Conservation (phyloP, 2,113 vertebrate species). For the Beaufortia kweichowensis region DNA sequence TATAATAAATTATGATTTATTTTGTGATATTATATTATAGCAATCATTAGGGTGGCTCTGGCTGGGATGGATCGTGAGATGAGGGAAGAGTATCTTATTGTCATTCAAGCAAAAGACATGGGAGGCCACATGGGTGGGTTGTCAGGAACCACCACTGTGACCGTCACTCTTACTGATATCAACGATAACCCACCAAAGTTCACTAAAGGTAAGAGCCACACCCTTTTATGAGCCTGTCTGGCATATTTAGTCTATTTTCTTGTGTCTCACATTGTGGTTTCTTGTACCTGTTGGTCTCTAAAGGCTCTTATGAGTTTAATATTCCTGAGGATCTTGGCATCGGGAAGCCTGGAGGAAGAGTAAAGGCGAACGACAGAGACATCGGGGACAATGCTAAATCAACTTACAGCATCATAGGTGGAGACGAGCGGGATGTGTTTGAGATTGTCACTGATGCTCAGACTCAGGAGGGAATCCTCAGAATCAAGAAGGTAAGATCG, state of each 20-base stretch:
- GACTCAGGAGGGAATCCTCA: constrained; percentile 90
- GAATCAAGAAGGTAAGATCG: constrained; percentile 85
- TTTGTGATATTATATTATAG: constrained; percentile 67
- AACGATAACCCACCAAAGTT: constrained; percentile 99
- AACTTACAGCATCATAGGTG: constrained; percentile 89
- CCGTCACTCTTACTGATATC: constrained; percentile 91
- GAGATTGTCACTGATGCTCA: constrained; percentile 88
- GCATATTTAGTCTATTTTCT: constrained; percentile 53
- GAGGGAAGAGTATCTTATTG: constrained; percentile 94
- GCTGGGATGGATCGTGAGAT: constrained; percentile 98
- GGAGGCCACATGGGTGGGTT: constrained; percentile 97
- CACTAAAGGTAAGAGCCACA: constrained; percentile 85
- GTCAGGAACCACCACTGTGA: constrained; percentile 95
- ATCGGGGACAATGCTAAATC: constrained; percentile 92
- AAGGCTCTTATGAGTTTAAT: constrained; percentile 94
- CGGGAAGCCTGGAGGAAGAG: constrained; percentile 86
- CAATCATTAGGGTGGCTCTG: constrained; percentile 94
- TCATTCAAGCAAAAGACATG: constrained; percentile 99
- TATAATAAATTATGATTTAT: not conserved
- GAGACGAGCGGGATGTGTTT: constrained; percentile 88
- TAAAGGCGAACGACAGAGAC: constrained; percentile 93
- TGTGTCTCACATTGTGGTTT: not conserved
- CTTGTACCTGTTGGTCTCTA: not conserved
- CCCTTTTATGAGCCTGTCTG: not conserved
- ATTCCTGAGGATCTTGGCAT: constrained; percentile 88